These are phyloP conservation scores for Rhabdomys dilectus DNA, from an alignment of 2,113 vertebrate species.

Conservation along the genomic window DNA sequence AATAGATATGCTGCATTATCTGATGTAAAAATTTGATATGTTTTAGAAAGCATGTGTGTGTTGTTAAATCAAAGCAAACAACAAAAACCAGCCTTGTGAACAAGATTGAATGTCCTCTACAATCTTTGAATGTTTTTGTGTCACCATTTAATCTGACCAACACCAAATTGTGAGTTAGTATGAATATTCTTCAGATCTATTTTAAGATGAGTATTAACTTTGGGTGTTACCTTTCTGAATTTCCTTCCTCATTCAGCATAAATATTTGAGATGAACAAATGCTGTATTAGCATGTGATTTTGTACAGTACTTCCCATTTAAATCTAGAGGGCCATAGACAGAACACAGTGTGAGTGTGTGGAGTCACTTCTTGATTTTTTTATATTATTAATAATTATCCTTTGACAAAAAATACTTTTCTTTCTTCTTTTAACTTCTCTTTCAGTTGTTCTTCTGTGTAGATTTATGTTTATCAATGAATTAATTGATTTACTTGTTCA, in stretches of 20 bases:
- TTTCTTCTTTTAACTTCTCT: background rate
- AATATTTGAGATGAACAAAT: background rate
- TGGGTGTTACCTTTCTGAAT: background rate
- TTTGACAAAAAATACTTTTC: background rate
- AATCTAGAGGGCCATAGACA: background rate
- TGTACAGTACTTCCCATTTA: background rate
- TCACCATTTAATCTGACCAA: background rate
- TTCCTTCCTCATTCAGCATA: background rate
- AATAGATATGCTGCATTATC: background rate
- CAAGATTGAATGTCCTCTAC: background rate
- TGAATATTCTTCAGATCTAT: background rate
- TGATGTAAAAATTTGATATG: background rate
- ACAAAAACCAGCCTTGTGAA: background rate
- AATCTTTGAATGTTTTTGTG: background rate
- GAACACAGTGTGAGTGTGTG: background rate
- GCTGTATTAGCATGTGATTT: background rate
- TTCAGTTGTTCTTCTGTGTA: fast-evolving
- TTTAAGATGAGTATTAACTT: background rate
- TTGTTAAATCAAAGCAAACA: background rate
- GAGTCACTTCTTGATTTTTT: background rate
- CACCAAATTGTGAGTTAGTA: background rate
- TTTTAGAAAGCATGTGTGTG: background rate
- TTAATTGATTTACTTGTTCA: background rate
- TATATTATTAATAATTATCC: background rate
- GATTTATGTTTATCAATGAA: background rate